Evolutionary conservation across 2,888 invertebrate species (phyloP).

Genomic region (Troides oblongomaculatus): DNA sequence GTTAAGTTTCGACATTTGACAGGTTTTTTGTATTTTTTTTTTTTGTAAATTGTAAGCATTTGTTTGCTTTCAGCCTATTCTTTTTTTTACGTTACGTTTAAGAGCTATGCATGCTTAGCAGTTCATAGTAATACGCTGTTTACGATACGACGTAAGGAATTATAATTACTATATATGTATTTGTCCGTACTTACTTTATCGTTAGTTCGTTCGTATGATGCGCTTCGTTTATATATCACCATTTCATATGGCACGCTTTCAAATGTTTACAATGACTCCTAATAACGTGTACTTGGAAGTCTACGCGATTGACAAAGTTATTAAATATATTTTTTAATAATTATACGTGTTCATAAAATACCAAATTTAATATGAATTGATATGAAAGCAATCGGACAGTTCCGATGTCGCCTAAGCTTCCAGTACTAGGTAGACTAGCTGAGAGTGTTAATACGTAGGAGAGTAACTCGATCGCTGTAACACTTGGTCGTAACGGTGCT

Average conservation of each 20-base stretch:
- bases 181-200: conserved; percentile 76
- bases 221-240: conserved; percentile 62
- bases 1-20: conserved; percentile 42
- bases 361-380: too few species aligned
- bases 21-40: conserved; percentile 44
- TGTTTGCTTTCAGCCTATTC: conserved; percentile 75
- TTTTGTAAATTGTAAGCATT: conserved; percentile 80
- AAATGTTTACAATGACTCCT: conserved; percentile 77
- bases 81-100: conserved; percentile 50
- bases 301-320: conserved; percentile 47
- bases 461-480: conserved; percentile 54
- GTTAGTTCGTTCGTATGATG: conserved; percentile 59
- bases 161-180: conserved; percentile 65
- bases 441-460: conserved; percentile 55
- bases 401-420: conserved; percentile 53
- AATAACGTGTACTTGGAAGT: conserved; percentile 62
- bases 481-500: conserved; percentile 60
- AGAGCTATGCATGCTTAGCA: conserved; percentile 79
- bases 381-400: too few species aligned
- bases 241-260: conserved; percentile 76
- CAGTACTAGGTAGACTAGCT: conserved; percentile 50
- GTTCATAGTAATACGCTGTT: conserved; percentile 75
- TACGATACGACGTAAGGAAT: conserved; percentile 58
- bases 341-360: too few species aligned
- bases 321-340: too few species aligned